Percentiles rank a stretch among this genome's conserved stretches.
Conservation (phyloP, 2,888 invertebrate genomes). For the Hipparchia sbordonii region DNA sequence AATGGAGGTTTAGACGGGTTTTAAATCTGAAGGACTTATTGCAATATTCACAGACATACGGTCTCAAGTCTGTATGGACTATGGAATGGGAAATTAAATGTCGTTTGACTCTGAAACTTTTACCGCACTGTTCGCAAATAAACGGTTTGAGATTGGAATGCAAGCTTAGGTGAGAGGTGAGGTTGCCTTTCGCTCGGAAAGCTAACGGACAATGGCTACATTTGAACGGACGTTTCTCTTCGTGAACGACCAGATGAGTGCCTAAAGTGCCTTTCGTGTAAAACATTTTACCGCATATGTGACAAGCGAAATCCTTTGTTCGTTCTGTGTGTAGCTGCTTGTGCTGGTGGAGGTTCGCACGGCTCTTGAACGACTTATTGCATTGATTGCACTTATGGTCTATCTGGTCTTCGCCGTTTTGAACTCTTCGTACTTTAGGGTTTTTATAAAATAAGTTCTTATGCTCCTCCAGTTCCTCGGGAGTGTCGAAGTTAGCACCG, state of each 20-base stretch:
- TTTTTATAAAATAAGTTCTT: slow-evolving; percentile 57
- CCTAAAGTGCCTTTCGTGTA: slow-evolving; percentile 73
- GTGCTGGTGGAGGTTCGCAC: slow-evolving; percentile 68
- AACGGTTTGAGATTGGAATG: slow-evolving; percentile 73
- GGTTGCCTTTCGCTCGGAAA: slow-evolving; percentile 70
- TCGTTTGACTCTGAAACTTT: slow-evolving; percentile 72
- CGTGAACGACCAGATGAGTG: slow-evolving; percentile 71
- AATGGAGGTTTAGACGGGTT: slow-evolving; percentile 69
- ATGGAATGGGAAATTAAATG: slow-evolving; percentile 77
- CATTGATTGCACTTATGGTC: slow-evolving; percentile 70
- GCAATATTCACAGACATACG: slow-evolving; percentile 70
- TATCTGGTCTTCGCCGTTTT: slow-evolving; percentile 35
- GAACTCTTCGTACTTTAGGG: slow-evolving; percentile 33
- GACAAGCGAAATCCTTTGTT: slow-evolving; percentile 70
- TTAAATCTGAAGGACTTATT: slow-evolving; percentile 75
- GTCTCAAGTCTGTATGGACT: slow-evolving; percentile 74
- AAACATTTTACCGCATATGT: slow-evolving; percentile 77
- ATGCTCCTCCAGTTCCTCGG: slow-evolving; percentile 65
- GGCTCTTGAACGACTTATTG: slow-evolving; percentile 67
- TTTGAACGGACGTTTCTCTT: slow-evolving; percentile 69
- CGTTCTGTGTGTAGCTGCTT: slow-evolving; percentile 73
- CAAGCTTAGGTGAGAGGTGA: slow-evolving; percentile 68
- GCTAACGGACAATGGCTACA: slow-evolving; percentile 73
- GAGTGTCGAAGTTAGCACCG: slow-evolving; percentile 59
- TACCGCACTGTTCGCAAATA: slow-evolving; percentile 76